Evolutionary conservation across 92 coral and sea anemone genomes (phyloP).

Genomic region (Phenganax marumi): DNA sequence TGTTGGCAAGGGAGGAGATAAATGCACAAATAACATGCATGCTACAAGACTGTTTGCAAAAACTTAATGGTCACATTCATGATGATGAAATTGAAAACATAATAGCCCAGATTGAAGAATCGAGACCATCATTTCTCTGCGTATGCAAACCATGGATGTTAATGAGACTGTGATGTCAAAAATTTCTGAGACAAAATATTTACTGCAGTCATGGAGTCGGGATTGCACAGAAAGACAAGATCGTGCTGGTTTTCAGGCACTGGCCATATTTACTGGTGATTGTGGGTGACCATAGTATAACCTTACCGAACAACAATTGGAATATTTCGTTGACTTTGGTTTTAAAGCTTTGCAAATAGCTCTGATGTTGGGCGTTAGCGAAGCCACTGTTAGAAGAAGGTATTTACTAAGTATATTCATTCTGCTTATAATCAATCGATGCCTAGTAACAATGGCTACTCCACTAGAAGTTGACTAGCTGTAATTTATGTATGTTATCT

Average conservation of each 20-base stretch:
- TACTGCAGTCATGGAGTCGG: neutral
- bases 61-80: too few species aligned
- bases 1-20: too few species aligned
- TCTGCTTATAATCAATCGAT: too few species aligned
- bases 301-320: constrained; percentile 31
- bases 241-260: neutral
- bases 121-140: neutral
- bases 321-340: constrained; percentile 21
- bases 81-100: too few species aligned
- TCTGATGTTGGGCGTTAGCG: constrained; percentile 31
- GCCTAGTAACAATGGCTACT: too few species aligned
- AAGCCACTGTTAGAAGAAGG: constrained; percentile 30
- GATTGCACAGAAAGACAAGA: neutral
- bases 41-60: too few species aligned
- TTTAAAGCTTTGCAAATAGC: constrained; percentile 21
- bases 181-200: neutral
- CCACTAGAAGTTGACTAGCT: too few species aligned
- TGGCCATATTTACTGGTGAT: neutral
- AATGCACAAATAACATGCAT: too few species aligned
- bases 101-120: too few species aligned
- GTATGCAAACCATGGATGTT: constrained; percentile 7
- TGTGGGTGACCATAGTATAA: constrained; percentile 39
- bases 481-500: neutral
- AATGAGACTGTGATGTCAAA: neutral
- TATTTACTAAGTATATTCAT: too few species aligned